Percentiles rank a stretch among this genome's conserved stretches.
Conservation (phyloP, 1,140 invertebrate genomes). For the Apis florea region DNA sequence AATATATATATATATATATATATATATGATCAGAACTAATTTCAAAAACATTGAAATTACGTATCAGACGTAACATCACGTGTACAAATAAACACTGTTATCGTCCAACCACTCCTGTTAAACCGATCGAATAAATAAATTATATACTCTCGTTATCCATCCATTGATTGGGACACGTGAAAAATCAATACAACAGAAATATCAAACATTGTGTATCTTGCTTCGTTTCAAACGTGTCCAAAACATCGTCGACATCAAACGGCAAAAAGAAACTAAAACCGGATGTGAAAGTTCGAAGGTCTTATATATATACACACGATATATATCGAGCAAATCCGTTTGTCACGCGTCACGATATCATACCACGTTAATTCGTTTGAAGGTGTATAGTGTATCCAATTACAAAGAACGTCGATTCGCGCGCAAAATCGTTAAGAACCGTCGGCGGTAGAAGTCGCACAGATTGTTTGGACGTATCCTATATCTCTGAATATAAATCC, state of each 20-base stretch:
- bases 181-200: too few relatives aligned
- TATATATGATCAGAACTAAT: too few relatives aligned
- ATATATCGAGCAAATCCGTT: neutral
- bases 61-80: neutral
- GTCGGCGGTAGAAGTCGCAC: neutral
- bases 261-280: neutral
- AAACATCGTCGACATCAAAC: neutral
- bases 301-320: too few relatives aligned
- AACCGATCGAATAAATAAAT: neutral
- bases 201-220: neutral
- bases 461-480: constrained; percentile 13
- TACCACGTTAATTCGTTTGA: neutral
- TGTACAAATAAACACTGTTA: neutral
- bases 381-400: neutral
- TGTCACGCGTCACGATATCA: neutral
- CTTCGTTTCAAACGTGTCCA: neutral
- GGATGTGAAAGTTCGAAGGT: neutral
- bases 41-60: too few relatives aligned
- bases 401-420: constrained; percentile 1
- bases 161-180: too few relatives aligned
- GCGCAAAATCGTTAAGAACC: neutral
- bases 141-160: too few relatives aligned
- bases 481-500: constrained; percentile 55
- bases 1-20: too few relatives aligned
- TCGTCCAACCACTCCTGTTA: neutral